These are phyloP conservation scores for Caprella mutica DNA, from an alignment of 2,888 invertebrate species.

Conservation along the genomic window DNA sequence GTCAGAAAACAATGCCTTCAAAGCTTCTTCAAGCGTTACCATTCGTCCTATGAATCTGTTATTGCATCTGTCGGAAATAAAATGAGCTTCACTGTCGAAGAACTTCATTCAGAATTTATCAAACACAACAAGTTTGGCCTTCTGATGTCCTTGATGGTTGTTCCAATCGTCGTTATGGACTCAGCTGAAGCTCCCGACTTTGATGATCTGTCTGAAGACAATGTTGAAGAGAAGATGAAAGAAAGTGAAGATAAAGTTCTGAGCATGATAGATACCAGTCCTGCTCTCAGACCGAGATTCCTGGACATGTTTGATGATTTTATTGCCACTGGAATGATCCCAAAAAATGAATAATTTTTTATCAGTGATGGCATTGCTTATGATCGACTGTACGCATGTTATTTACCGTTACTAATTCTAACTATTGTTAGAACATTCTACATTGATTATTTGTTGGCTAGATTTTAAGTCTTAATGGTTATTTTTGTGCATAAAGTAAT, in stretches of 20 bases:
- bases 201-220: neutral
- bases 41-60: neutral
- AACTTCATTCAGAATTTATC: constrained; percentile 12
- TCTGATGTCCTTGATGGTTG: constrained; percentile 8
- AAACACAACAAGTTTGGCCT: constrained; percentile 11
- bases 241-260: neutral
- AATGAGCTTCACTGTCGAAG: constrained; percentile 7
- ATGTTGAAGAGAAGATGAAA: neutral
- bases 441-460: neutral
- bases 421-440: neutral
- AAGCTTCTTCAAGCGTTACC: neutral
- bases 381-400: neutral
- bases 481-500: neutral
- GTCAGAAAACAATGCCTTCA: neutral
- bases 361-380: neutral
- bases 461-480: neutral
- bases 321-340: neutral
- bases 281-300: constrained; percentile 10
- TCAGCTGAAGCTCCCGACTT: constrained; percentile 1
- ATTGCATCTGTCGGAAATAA: neutral
- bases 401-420: neutral
- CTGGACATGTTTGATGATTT: constrained; percentile 20
- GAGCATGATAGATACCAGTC: constrained; percentile 6
- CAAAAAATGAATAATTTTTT: neutral
- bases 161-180: constrained; percentile 10